These are phyloP conservation scores for Pogonomyrmex californicus DNA, from an alignment of 1,140 invertebrate species.

Conservation along the genomic window DNA sequence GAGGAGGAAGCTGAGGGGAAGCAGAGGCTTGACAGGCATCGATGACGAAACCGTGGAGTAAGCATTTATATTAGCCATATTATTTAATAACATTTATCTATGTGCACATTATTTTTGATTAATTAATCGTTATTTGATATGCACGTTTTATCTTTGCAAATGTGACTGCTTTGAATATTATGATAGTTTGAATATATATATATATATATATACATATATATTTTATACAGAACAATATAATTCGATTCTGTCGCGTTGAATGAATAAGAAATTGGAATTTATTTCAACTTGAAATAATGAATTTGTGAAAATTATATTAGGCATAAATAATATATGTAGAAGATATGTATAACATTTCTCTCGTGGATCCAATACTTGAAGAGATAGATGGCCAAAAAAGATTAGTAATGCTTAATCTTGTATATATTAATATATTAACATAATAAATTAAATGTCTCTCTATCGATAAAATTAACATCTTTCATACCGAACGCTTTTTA, in stretches of 20 bases:
- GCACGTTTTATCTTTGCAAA: slow-evolving; percentile 11
- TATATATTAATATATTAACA: not conserved
- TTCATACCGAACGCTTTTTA: not conserved
- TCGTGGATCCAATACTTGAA: not conserved
- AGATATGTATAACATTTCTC: no score
- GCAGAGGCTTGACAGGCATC: not conserved
- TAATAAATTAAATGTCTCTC: no score
- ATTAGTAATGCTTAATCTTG: slow-evolving; percentile 23
- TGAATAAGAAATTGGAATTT: not conserved
- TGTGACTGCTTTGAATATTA: not conserved
- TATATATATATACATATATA: no score
- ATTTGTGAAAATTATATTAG: not conserved
- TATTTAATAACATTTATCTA: not conserved
- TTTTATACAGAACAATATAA: not conserved
- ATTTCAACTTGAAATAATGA: not conserved
- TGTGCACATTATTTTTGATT: not conserved
- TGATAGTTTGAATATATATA: slow-evolving; percentile 12
- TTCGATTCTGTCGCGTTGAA: not conserved
- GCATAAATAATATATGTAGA: not conserved
- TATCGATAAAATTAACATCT: not conserved
- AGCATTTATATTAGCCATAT: not conserved
- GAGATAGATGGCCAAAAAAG: not conserved
- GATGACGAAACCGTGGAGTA: not conserved
- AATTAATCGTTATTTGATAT: not conserved
- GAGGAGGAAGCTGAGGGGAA: not conserved